A percentile compares a stretch with the other conserved stretches of the same genome.
phyloP scores from a whole-genome alignment of 2,797 vertebrate species.

The Anguilla marmorata region DNA sequence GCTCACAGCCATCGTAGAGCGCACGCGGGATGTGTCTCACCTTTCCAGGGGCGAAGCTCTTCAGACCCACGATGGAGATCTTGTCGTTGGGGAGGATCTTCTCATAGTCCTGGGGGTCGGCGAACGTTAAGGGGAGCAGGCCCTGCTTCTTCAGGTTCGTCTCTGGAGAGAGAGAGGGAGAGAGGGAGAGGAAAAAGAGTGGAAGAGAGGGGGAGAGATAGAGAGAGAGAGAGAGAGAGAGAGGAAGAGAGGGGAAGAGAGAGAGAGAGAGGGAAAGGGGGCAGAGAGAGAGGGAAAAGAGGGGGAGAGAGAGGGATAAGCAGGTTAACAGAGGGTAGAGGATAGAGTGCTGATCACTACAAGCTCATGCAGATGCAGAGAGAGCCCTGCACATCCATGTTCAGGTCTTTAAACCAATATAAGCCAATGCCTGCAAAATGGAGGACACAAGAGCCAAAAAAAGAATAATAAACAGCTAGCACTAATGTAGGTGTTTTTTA shows the following conservation, averaged over 20 bases:
- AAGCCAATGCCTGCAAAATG: neutral
- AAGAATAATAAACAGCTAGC: neutral
- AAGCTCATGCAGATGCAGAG: neutral
- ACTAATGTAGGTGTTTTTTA: too few relatives aligned
- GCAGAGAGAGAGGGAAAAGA: too few relatives aligned
- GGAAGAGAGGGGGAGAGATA: too few relatives aligned
- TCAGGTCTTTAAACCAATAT: neutral
- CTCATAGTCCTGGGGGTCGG: conserved; percentile 88
- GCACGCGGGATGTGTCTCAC: conserved; percentile 58
- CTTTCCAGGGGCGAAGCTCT: conserved; percentile 85
- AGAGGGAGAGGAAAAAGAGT: neutral
- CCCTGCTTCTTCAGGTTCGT: conserved; percentile 80
- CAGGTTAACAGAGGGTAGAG: neutral
- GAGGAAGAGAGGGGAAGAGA: neutral
- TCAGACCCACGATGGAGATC: conserved; percentile 83
- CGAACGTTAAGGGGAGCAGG: conserved; percentile 85
- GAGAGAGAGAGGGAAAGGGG: neutral
- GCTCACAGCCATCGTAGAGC: too few relatives aligned
- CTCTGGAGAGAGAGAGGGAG: conserved; percentile 56
- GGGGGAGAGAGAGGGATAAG: neutral
- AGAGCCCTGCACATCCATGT: neutral
- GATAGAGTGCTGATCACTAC: neutral
- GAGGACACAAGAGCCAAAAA: neutral
- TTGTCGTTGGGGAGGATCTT: conserved; percentile 93
- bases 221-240: neutral